These are phyloP conservation scores for Hemaris fuciformis DNA, from an alignment of 2,888 invertebrate genomes.

Conservation along the genomic window DNA sequence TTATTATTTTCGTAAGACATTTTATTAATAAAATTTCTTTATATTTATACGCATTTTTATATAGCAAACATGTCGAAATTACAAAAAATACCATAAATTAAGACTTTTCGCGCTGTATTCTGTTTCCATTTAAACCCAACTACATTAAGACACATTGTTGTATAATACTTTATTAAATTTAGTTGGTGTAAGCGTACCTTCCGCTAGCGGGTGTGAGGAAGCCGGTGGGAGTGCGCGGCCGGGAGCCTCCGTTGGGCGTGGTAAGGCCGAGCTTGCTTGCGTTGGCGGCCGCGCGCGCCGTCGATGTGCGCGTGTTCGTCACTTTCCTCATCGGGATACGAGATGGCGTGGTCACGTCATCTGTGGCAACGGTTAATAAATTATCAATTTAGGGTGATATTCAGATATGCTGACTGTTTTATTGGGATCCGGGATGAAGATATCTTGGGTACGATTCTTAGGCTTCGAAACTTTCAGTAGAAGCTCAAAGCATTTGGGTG, in stretches of 20 bases:
- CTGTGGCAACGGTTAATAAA: conserved; percentile 73
- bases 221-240: conserved; percentile 89
- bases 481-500: no score
- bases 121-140: not conserved
- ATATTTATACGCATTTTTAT: no score
- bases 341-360: conserved; percentile 88
- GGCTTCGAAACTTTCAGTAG: no score
- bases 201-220: conserved; percentile 88
- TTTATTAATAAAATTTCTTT: no score
- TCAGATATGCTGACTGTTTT: no score
- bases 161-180: not conserved
- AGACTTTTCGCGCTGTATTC: no score
- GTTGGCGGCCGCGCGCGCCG: conserved; percentile 81
- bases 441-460: no score
- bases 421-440: no score
- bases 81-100: no score
- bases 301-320: conserved; percentile 80
- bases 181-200: conserved; percentile 78
- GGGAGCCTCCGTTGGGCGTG: conserved; percentile 83
- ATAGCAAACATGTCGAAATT: no score
- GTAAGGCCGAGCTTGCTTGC: conserved; percentile 81
- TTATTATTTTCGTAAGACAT: no score
- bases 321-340: conserved; percentile 90
- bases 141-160: not conserved
- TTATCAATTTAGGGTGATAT: no score